Evolutionary conservation across 2,113 vertebrate genomes (phyloP), one percentile per base, ranked within the genome.

Genomic region (Perca flavescens): DNA sequence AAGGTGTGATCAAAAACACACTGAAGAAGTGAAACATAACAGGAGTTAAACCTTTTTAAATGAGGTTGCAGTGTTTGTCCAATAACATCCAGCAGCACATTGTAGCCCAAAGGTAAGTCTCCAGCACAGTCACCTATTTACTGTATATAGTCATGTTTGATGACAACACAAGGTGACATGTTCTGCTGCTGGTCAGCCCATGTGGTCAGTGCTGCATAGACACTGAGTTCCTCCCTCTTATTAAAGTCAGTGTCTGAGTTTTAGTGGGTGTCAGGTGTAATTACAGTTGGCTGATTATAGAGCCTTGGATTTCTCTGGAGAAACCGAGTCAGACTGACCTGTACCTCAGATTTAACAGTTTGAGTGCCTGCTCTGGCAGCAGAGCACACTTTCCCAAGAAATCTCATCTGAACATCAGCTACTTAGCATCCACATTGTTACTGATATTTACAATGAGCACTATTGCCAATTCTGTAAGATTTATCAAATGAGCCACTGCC

Each of bases 241-340:
- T 91, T 90, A 90, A 84, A 89, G 89, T 64, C 62, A 19, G 49
- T 76, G 61, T 84, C 75, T 78, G 83, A 74, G 60, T 85, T 89
- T 79, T 71, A 74, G 86, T 71, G 53, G 50, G 63, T 86, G 78
- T 74, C 72, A 58, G 62, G 65, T 87, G 62, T 85, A 88, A 89
- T 93, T 85, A 88, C 79, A 82, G 79, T 31, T 21, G 46, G 13
- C 60, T 90, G 79, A 86, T 92, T 88, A 87, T 62, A 80, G 68
- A 82, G 84, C 79, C 56, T 47, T 16, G 16, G 31, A 43, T 78
- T 79, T 83, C 83, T 78, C 62, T 54, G 63, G 65, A 21, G 34
- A 79, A 82, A 63, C 28, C n/a, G 0, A 63, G 80, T 68, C 62
- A 43, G n/a, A 49, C 60, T 47, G 74, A 79, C 76, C 65, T 60